Evolutionary conservation across 2,888 invertebrate species (phyloP).

Genomic region (Anticlea derivata): DNA sequence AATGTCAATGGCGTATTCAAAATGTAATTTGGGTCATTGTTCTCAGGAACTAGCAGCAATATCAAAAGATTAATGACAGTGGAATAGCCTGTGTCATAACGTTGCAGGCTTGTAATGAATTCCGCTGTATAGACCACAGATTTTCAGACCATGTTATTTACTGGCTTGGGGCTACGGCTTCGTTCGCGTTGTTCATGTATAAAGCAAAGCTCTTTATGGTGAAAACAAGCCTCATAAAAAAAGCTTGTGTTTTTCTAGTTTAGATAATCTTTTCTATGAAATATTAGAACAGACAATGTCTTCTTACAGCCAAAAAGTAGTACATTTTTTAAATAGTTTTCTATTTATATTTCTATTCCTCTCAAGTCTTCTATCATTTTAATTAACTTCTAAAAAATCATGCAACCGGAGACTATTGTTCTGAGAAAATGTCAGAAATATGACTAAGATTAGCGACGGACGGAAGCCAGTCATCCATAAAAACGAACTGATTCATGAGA

Average conservation of each 20-base stretch:
- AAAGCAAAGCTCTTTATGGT: no score
- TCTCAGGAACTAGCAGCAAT: slow-evolving; percentile 34
- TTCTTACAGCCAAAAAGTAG: neutral
- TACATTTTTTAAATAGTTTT: neutral
- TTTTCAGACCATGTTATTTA: slow-evolving; percentile 1
- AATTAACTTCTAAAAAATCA: slow-evolving; percentile 3
- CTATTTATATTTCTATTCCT: no score
- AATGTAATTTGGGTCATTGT: slow-evolving; percentile 49
- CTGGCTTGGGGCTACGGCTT: no score
- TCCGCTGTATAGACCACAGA: slow-evolving; percentile 15
- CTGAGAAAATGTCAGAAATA: slow-evolving; percentile 11
- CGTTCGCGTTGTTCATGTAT: neutral
- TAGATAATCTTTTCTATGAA: no score
- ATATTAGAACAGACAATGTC: no score
- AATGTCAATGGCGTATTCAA: slow-evolving; percentile 43
- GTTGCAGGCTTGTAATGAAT: slow-evolving; percentile 33
- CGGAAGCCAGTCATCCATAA: slow-evolving; percentile 20
- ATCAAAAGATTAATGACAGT: slow-evolving; percentile 47
- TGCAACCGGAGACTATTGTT: slow-evolving; percentile 8
- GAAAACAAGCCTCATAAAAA: no score
- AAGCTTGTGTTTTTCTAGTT: neutral
- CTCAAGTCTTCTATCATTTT: slow-evolving; percentile 3
- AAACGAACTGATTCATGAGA: slow-evolving; percentile 27
- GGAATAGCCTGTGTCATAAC: slow-evolving; percentile 34
- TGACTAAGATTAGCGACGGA: slow-evolving; percentile 17